These are phyloP conservation scores for Equus quagga DNA, from an alignment of 2,113 vertebrate genomes.

Conservation along the genomic window DNA sequence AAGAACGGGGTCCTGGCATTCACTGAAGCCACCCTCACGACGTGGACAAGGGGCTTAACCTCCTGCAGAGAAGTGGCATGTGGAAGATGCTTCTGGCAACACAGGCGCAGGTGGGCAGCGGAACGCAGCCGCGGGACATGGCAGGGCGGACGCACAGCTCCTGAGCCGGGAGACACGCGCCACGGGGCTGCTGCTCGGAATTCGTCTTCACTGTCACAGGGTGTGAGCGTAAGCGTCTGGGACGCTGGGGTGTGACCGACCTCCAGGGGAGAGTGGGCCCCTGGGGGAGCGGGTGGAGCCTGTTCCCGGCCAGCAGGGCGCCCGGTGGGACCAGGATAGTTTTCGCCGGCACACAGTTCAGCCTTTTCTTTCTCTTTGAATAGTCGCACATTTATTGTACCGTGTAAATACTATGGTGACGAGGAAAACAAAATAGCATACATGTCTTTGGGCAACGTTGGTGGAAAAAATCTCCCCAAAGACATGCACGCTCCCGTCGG, in stretches of 20 bases:
- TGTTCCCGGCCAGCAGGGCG: fast-evolving
- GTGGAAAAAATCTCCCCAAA: not conserved
- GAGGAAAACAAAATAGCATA: not conserved
- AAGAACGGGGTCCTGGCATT: not conserved
- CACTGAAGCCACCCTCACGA: not conserved
- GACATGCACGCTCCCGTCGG: not conserved
- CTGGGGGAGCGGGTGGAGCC: not conserved
- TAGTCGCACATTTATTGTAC: not conserved
- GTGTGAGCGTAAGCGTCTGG: fast-evolving
- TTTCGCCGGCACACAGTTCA: not conserved
- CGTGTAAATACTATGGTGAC: not conserved
- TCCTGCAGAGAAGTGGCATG: not conserved
- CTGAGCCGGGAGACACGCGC: not conserved
- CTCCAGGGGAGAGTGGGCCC: not conserved
- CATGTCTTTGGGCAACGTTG: not conserved
- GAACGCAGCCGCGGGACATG: not conserved
- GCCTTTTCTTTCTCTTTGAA: not conserved
- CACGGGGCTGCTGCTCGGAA: not conserved
- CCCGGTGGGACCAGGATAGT: not conserved
- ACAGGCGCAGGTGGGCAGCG: not conserved
- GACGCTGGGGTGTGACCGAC: not conserved
- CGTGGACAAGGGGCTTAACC: not conserved
- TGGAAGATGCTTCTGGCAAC: not conserved
- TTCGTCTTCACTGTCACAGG: not conserved
- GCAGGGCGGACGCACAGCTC: not conserved